These are phyloP conservation scores for Corythucha ciliata DNA, from an alignment of 2,888 invertebrate species.

Conservation along the genomic window DNA sequence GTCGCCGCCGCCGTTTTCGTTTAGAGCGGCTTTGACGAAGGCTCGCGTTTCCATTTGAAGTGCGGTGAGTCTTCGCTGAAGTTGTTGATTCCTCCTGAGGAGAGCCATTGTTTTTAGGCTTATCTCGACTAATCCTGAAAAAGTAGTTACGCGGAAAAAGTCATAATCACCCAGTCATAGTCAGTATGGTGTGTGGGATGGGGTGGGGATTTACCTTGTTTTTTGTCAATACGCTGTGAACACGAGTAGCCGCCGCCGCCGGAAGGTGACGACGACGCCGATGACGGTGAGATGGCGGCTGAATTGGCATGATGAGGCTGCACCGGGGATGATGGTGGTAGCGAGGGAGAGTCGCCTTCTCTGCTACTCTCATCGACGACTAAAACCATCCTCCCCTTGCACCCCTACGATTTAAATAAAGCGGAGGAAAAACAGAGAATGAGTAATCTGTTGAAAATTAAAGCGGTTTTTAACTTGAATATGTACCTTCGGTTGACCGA, in stretches of 20 bases:
- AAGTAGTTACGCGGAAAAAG: no score
- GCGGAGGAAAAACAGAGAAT: no score
- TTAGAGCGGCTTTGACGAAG: constrained; percentile 46
- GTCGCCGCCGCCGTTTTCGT: no score
- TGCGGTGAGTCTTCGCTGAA: constrained; percentile 39
- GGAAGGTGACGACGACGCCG: no score
- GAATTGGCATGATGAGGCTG: background rate
- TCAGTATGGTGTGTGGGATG: no score
- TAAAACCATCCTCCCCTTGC: constrained; percentile 29
- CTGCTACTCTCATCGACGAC: constrained; percentile 29
- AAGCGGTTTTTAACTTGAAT: no score
- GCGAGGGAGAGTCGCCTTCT: constrained; percentile 30
- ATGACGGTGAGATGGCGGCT: constrained; percentile 3
- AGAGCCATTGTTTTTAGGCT: constrained; percentile 41
- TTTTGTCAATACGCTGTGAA: background rate
- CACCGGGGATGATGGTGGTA: constrained; percentile 23
- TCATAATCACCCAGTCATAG: no score
- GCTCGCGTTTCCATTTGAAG: constrained; percentile 53
- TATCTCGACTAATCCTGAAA: constrained; percentile 39
- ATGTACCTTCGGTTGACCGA: no score
- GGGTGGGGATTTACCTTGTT: constrained; percentile 13
- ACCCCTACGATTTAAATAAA: no score
- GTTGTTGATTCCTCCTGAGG: constrained; percentile 39
- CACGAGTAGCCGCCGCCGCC: background rate
- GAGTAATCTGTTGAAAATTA: no score